Conservation (phyloP, 35 echinoderm and acorn worm genomes). For the Apostichopus japonicus region DNA sequence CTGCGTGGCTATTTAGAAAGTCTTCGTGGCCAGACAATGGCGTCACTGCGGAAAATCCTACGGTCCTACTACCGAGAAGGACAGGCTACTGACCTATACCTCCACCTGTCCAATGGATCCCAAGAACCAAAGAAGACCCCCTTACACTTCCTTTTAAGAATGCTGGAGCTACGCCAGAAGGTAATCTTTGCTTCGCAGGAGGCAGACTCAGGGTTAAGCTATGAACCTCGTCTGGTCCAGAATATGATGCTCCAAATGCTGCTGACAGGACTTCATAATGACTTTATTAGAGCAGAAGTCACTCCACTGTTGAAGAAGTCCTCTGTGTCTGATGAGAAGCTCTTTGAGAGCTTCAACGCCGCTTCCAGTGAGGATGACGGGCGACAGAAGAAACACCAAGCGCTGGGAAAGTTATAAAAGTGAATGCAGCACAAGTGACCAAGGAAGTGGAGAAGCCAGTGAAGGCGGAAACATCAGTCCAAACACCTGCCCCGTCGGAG, state of each 20-base stretch:
- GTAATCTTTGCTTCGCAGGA: background rate
- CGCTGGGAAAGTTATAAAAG: background rate
- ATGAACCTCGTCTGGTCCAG: background rate
- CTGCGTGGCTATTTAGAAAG: conserved; percentile 66
- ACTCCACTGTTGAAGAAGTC: background rate
- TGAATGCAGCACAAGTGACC: background rate
- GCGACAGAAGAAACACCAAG: background rate
- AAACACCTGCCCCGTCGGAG: no score
- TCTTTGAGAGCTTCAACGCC: background rate
- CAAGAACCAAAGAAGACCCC: background rate
- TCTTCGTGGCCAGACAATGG: background rate
- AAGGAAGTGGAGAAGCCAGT: background rate
- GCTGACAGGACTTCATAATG: background rate
- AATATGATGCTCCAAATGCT: background rate
- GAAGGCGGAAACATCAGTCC: background rate
- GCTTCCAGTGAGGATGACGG: background rate
- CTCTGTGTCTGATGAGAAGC: background rate
- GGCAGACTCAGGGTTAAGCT: background rate
- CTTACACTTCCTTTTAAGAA: background rate
- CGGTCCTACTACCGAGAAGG: no score
- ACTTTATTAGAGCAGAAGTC: conserved; percentile 1
- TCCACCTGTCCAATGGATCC: background rate
- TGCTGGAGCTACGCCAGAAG: background rate
- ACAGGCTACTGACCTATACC: conserved; percentile 68
- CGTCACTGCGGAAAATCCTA: conserved; percentile 10